These are phyloP conservation scores for Trichechus manatus DNA, from an alignment of 2,113 vertebrate genomes.

Conservation along the genomic window DNA sequence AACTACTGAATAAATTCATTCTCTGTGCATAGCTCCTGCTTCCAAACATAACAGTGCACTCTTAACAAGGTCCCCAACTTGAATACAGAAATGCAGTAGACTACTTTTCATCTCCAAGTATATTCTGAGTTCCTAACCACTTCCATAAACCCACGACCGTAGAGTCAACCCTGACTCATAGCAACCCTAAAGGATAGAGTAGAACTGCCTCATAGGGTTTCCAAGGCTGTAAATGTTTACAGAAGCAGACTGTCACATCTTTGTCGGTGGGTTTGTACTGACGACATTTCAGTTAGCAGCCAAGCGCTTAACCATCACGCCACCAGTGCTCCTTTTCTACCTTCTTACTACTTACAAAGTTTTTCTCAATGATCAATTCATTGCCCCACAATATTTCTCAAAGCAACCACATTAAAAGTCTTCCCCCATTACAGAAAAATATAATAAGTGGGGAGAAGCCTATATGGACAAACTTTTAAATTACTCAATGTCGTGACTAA, in stretches of 20 bases:
- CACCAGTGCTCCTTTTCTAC: no score
- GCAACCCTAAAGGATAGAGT: no score
- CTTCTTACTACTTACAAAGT: background rate
- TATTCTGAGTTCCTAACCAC: background rate
- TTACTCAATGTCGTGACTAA: background rate
- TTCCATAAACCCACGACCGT: no score
- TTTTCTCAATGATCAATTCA: background rate
- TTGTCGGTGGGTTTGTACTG: no score
- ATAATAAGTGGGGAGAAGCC: background rate
- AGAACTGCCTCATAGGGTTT: no score
- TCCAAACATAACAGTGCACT: constrained; percentile 16
- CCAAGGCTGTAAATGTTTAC: no score
- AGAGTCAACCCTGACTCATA: no score
- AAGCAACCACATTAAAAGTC: background rate
- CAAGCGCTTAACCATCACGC: no score
- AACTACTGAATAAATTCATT: constrained; percentile 43
- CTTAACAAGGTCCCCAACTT: background rate
- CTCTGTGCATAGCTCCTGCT: constrained; percentile 6
- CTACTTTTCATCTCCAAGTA: constrained; percentile 6
- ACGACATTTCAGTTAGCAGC: no score
- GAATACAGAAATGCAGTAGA: background rate
- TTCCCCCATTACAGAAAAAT: background rate
- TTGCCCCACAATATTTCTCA: background rate
- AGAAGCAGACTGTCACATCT: no score
- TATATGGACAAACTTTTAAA: background rate